phyloP scores from a whole-genome alignment of 1,140 invertebrate genomes.

The Phymastichus coffea region DNA sequence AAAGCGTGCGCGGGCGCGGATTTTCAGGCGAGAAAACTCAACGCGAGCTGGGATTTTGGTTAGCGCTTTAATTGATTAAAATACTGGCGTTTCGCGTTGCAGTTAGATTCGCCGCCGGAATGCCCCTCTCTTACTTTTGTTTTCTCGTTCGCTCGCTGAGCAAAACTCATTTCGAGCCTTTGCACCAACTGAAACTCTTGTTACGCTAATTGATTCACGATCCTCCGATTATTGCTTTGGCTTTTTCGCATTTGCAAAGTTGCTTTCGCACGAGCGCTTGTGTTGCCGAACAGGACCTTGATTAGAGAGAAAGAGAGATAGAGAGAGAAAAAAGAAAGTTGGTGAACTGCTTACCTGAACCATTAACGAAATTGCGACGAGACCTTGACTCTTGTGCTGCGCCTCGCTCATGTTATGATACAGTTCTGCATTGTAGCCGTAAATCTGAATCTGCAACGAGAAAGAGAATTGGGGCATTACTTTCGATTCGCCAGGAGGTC shows the following conservation, averaged over 20 bases:
- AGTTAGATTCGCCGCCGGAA: slow-evolving; percentile 7
- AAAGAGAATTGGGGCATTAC: no score
- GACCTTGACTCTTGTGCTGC: slow-evolving; percentile 87
- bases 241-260: background rate
- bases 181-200: background rate
- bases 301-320: no score
- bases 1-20: background rate
- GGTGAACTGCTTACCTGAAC: slow-evolving; percentile 84
- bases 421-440: slow-evolving; percentile 94
- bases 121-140: slow-evolving; percentile 6
- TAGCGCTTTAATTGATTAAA: slow-evolving; percentile 13
- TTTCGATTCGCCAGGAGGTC: no score
- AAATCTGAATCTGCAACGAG: slow-evolving; percentile 84
- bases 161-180: slow-evolving; percentile 6
- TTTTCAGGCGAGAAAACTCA: slow-evolving; percentile 10
- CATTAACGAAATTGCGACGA: slow-evolving; percentile 91
- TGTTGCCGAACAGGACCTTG: no score
- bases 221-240: background rate
- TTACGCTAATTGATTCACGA: background rate
- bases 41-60: background rate
- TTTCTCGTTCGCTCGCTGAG: slow-evolving; percentile 6
- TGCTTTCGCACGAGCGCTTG: no score
- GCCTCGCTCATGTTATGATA: slow-evolving; percentile 96
- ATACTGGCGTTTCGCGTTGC: slow-evolving; percentile 1
- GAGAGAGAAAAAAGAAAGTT: no score